Conservation (phyloP, 2,113 vertebrate species). For the Sturnus vulgaris region DNA sequence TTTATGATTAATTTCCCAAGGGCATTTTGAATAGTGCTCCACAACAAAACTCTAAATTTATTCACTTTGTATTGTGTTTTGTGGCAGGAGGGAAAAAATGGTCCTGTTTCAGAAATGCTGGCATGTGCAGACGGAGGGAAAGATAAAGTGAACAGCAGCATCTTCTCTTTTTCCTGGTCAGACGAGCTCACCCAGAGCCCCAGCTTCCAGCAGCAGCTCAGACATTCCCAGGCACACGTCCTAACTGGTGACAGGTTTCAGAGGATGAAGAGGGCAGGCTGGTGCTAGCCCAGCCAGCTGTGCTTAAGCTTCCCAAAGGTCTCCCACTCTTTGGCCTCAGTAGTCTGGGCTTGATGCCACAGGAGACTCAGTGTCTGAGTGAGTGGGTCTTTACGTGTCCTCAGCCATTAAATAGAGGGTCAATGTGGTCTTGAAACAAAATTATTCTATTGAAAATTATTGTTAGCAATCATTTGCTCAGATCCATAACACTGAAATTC, state of each 20-base stretch:
- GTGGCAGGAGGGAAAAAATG: not conserved
- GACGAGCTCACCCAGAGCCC: fast-evolving
- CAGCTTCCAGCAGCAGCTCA: not conserved
- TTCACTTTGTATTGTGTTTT: not conserved
- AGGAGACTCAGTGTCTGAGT: not conserved
- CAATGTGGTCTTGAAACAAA: not conserved
- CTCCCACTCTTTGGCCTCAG: not conserved
- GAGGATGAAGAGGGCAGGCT: not conserved
- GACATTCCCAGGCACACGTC: not conserved
- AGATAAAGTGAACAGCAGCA: not conserved
- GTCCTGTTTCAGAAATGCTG: not conserved
- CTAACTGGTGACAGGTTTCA: not conserved
- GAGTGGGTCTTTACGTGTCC: not conserved
- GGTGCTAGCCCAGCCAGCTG: not conserved
- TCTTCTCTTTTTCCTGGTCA: not conserved
- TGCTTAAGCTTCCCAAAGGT: not conserved
- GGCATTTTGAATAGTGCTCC: not conserved
- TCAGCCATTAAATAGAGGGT: not conserved
- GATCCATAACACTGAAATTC: not conserved
- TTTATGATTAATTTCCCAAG: not conserved
- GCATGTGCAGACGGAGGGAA: not conserved
- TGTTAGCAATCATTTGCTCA: not conserved
- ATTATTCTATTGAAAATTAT: not conserved
- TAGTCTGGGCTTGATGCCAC: not conserved
- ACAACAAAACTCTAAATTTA: not conserved